Evolutionary conservation across 2,888 invertebrate genomes (phyloP).

Genomic region (Phalera bucephala): DNA sequence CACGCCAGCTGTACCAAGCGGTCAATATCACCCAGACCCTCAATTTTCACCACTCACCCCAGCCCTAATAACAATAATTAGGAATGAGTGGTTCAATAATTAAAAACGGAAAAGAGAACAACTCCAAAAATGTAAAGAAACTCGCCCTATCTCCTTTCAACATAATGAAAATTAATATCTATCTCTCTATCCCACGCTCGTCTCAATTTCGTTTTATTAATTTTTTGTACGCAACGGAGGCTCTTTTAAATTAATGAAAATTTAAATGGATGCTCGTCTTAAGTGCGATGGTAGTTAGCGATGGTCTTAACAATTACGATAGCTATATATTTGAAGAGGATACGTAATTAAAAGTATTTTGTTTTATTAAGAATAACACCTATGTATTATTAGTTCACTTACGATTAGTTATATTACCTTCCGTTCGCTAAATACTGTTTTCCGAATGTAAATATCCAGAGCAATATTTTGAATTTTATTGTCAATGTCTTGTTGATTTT

Average conservation of each 20-base stretch:
- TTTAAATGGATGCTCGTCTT: conserved; percentile 50
- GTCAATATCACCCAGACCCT: conserved; percentile 81
- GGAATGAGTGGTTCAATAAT: conserved; percentile 85
- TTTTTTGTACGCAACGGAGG: conserved; percentile 49
- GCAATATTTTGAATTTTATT: too few species aligned
- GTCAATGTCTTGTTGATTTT: too few species aligned
- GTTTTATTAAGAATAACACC: not conserved
- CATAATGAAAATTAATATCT: conserved; percentile 28
- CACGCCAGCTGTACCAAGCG: conserved; percentile 55
- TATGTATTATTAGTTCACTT: too few species aligned
- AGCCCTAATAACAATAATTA: conserved; percentile 84
- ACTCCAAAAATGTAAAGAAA: conserved; percentile 73
- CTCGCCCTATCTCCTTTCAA: conserved; percentile 39
- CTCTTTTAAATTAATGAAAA: conserved; percentile 71
- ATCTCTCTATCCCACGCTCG: conserved; percentile 45
- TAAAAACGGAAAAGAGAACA: conserved; percentile 83
- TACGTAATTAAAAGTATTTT: not conserved
- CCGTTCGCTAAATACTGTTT: too few species aligned
- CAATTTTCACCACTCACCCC: conserved; percentile 81
- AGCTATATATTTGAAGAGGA: not conserved
- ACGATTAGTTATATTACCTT: too few species aligned
- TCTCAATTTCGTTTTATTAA: conserved; percentile 66
- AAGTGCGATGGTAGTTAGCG: conserved; percentile 33
- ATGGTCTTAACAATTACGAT: conserved; percentile 27
- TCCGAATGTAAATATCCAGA: too few species aligned